Percentiles rank a stretch among this genome's conserved stretches.
These are phyloP conservation scores for Caerostris extrusa DNA, from an alignment of 1,140 invertebrate genomes.

Conservation along the genomic window DNA sequence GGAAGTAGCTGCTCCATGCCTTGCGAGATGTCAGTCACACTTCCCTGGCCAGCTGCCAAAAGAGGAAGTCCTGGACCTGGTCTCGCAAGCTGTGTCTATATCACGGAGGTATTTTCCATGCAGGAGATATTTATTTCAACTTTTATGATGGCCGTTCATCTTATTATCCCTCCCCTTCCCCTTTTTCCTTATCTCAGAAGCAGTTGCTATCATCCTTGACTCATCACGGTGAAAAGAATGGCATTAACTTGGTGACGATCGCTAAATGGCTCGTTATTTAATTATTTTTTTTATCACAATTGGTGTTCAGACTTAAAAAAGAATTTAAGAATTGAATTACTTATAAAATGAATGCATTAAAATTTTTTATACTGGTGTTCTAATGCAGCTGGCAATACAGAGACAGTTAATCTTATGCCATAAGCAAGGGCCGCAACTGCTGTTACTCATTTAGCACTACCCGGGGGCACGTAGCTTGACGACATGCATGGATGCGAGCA, in stretches of 20 bases:
- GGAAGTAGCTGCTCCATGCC: slow-evolving; percentile 8
- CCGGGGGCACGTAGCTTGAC: too few relatives aligned
- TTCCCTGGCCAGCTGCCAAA: slow-evolving; percentile 22
- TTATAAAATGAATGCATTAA: too few relatives aligned
- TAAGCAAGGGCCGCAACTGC: too few relatives aligned
- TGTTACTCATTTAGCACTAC: too few relatives aligned
- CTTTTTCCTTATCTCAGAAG: neutral
- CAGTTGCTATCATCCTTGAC: neutral
- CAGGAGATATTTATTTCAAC: slow-evolving; percentile 29
- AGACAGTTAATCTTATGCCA: too few relatives aligned
- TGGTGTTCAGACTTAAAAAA: too few relatives aligned
- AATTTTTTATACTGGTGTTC: too few relatives aligned
- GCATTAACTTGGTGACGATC: neutral
- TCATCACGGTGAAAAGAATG: slow-evolving; percentile 20
- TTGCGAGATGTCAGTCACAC: slow-evolving; percentile 52
- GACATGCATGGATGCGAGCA: too few relatives aligned
- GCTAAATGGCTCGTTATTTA: slow-evolving; percentile 30
- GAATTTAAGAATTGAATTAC: too few relatives aligned
- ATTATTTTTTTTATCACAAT: too few relatives aligned
- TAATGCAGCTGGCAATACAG: too few relatives aligned
- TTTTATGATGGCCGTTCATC: neutral
- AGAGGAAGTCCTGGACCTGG: neutral
- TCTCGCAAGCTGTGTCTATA: slow-evolving; percentile 51
- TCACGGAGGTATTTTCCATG: slow-evolving; percentile 29
- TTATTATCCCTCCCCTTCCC: neutral